Base-by-base conservation (phyloP, 92 coral and sea anemone species). In the Palythoa grandiflora region DNA sequence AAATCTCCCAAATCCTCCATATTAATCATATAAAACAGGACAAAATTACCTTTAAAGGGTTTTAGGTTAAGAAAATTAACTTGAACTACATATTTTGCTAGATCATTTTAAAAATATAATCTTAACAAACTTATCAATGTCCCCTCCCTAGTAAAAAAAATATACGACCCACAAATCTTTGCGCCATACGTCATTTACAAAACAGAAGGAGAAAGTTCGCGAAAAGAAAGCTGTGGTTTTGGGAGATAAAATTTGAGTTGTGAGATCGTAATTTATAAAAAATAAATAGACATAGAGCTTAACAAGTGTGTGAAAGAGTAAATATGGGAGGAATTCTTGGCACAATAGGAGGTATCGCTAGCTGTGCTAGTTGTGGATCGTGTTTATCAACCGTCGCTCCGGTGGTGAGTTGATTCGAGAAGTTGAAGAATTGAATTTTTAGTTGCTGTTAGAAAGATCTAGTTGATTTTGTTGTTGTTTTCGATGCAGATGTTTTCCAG, bases 311-410 rank as follows among this genome's bases (percentile, higher is more conserved):
- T 68, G 61, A 13, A 35, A 1, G 9, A 70, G 52, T 48, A 59
- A 38, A 37, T 60, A 97, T 97, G 99, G 99, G 97, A 76, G 93
- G 94, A 17, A 94, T 91, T 19, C 87, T 97, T 60, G 99, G 95
- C 14, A 94, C 99, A 40, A 81, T 95, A n/a, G 96, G 99, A 28
- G 91, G 98, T 21, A 87, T 96, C 77, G 98, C 98, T 11, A 93
- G 96, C 72, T 91, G 98, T 81, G 95, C 98, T 19, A 91, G 96
- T 3, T 95, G 98, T 81, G 96, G 92, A n/a, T 94, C 96, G 61
- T 97, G 98, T 88, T 89, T 94, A 37, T 90, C 95, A 50, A 91
- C 98, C 9, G 37, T 93, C 9, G 98, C 98, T 17, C 97, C 99
- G 6, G 98, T 96, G 89, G 99, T 97, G 83, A 77, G 98, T 93